Percentiles rank a stretch among this genome's conserved stretches.
Evolutionary conservation across 2,888 invertebrate species (phyloP).

Genomic region (Mesorhabditis belari): DNA sequence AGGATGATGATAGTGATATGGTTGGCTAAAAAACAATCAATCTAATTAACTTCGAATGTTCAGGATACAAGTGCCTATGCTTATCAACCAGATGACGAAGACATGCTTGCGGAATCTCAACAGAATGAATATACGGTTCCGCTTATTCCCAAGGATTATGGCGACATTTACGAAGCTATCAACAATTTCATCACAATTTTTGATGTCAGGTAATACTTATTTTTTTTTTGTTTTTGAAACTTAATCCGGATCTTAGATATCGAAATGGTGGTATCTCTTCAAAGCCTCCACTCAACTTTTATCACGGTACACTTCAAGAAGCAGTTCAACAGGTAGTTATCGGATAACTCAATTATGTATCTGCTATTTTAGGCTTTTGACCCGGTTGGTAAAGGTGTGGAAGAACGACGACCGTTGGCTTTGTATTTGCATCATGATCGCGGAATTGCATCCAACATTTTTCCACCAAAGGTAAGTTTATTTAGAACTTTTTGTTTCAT

Average conservation of each 20-base stretch:
- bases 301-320: slow-evolving; percentile 8
- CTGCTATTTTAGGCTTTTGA: slow-evolving; percentile 21
- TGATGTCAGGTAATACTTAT: slow-evolving; percentile 23
- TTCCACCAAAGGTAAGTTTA: slow-evolving; percentile 54
- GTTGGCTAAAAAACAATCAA: too few species aligned
- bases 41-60: too few species aligned
- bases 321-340: not conserved
- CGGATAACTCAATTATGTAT: not conserved
- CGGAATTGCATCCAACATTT: slow-evolving; percentile 89
- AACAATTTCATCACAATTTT: slow-evolving; percentile 45
- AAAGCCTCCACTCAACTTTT: slow-evolving; percentile 12
- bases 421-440: slow-evolving; percentile 93
- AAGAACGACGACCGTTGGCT: slow-evolving; percentile 79
- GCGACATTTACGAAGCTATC: slow-evolving; percentile 35
- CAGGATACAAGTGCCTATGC: too few species aligned
- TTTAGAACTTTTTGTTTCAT: not conserved
- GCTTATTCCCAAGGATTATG: slow-evolving; percentile 41
- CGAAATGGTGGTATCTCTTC: slow-evolving; percentile 6
- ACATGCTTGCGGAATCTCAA: too few species aligned
- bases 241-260: slow-evolving; percentile 1
- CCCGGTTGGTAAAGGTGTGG: not conserved
- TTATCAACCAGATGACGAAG: too few species aligned
- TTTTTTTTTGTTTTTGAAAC: not conserved
- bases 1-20: slow-evolving; percentile 1
- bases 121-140: too few species aligned